Percentiles rank a stretch among this genome's conserved stretches.
phyloP scores from a whole-genome alignment of 2,888 invertebrate genomes.

The Pantelozetes paolii region DNA sequence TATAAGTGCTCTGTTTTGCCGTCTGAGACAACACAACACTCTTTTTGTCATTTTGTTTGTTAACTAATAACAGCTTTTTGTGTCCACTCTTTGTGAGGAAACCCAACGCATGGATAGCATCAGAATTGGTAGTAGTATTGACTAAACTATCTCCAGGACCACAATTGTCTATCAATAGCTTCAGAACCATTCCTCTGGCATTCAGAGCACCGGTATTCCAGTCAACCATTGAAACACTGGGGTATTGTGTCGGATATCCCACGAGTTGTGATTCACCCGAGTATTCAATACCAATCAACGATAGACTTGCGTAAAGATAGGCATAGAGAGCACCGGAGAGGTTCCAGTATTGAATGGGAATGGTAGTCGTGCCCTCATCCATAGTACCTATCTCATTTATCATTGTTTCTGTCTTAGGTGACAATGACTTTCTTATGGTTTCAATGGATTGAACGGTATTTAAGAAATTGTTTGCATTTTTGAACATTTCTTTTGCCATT shows the following conservation, averaged over 20 bases:
- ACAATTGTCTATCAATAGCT: background rate
- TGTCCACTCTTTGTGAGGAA: background rate
- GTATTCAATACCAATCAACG: constrained; percentile 1
- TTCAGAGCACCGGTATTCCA: background rate
- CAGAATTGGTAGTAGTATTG: background rate
- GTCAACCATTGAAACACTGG: background rate
- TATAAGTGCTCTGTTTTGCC: background rate
- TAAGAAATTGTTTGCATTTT: background rate
- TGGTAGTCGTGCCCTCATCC: background rate
- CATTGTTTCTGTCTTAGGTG: background rate
- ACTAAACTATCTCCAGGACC: background rate
- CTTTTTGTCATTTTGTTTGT: background rate
- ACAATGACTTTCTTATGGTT: background rate
- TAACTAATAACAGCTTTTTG: background rate
- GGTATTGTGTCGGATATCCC: background rate
- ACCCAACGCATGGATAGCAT: background rate
- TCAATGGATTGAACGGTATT: background rate
- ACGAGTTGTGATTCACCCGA: background rate
- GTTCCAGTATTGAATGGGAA: background rate
- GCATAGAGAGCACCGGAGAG: constrained; percentile 6
- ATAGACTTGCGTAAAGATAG: background rate
- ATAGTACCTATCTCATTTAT: constrained; percentile 1
- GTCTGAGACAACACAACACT: background rate
- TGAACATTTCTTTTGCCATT: background rate
- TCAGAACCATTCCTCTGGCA: background rate